Base-by-base conservation (phyloP, 2,113 vertebrate genomes). In the Rhea americana region DNA sequence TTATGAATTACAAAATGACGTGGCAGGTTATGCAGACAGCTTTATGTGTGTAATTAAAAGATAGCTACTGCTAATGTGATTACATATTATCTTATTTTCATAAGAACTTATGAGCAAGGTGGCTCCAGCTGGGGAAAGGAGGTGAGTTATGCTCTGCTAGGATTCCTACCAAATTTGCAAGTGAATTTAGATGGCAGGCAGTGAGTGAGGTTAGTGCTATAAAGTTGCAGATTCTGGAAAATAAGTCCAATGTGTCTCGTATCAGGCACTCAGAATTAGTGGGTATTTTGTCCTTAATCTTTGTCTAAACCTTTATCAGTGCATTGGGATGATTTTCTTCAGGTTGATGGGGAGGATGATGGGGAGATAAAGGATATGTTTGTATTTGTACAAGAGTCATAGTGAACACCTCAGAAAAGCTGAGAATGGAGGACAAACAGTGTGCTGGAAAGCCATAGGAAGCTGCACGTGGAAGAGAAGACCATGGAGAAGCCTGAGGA, bases 371-470 rank as follows among this genome's bases (percentile, higher is more conserved):
- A 51, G 9, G 62, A 20, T 58, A 43, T 21, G 10, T 72, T 22
- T 56, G 48, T 8, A 2, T 41, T 83, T 41, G 24, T 50, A 14
- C n/a, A 18, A 55, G 35, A 5, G 10, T 41, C 47, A 26, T 47
- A 32, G 10, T 80, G 53, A 85, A 68, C 22, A 22, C 6, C 2
- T 11, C 43, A n/a, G 59, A 26, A 39, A 8, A 22, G 59, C 62
- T 55, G 45, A 30, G 45, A n/a, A 22, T 2, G 9, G 53, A 24
- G 21, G 19, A 47, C 39, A 18, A 26, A 35, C 37, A 39, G 61
- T 62, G 22, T 1, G 9, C 39, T 2, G 19, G n/a, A 7, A 61
- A 76, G 17, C 9, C 10, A 0, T 1, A 19, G 26, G n/a, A 67
- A 18, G n/a, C 22, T 45, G 32, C 32, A 22, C 4, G 9, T 6